phyloP scores from a whole-genome alignment of 2,113 vertebrate species.

The Reinhardtius hippoglossoides region DNA sequence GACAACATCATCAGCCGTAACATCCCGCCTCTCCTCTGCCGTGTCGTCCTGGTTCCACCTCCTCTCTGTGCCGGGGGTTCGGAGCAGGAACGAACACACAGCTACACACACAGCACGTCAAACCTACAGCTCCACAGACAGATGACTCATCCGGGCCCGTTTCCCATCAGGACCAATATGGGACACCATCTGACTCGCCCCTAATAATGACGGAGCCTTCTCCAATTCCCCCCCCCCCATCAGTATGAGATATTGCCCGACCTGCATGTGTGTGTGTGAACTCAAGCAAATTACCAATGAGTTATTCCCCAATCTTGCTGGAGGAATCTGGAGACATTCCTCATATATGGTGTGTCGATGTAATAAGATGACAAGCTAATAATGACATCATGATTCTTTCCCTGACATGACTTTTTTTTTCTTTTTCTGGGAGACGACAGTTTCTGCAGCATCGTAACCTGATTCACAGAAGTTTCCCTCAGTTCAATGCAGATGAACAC shows the following conservation, averaged over 20 bases:
- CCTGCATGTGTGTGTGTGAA: conserved; percentile 1
- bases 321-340: conserved; percentile 25
- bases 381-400: conserved; percentile 25
- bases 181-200: conserved; percentile 68
- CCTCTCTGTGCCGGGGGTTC: no score
- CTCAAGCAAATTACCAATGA: conserved; percentile 38
- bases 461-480: no score
- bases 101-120: conserved; percentile 10
- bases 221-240: conserved; percentile 44
- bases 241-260: conserved; percentile 49
- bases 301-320: conserved; percentile 3
- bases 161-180: conserved; percentile 70
- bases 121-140: conserved; percentile 37
- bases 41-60: no score
- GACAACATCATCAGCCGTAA: no score
- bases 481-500: no score
- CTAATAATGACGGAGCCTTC: conserved; percentile 61
- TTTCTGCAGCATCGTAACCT: background rate
- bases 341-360: background rate
- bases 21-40: no score
- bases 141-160: conserved; percentile 63
- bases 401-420: background rate
- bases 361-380: conserved; percentile 27
- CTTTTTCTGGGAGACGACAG: background rate
- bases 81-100: conserved; percentile 18